phyloP scores from a whole-genome alignment of 2,113 vertebrate species.

The Laterallus jamaicensis region DNA sequence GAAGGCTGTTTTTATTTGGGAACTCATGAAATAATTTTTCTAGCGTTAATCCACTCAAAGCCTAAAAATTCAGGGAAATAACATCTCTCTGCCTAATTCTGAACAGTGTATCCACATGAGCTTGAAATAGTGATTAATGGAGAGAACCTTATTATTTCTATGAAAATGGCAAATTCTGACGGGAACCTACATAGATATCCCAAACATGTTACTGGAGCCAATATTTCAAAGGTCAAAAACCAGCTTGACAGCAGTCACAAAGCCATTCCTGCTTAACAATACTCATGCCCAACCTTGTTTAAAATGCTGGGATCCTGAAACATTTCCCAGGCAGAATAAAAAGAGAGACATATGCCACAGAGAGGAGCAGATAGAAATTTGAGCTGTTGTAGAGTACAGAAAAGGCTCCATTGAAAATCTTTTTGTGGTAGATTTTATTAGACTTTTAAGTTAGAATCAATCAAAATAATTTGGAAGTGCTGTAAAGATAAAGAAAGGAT shows the following conservation, averaged over 20 bases:
- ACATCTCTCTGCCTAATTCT: not conserved
- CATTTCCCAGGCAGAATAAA: not conserved
- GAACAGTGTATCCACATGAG: not conserved
- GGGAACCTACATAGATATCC: not conserved
- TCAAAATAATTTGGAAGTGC: not conserved
- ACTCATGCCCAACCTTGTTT: not conserved
- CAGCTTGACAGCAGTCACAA: not conserved
- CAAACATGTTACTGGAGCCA: not conserved
- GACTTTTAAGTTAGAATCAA: not conserved
- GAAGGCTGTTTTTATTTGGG: not conserved
- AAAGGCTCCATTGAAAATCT: not conserved
- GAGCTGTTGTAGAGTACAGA: not conserved
- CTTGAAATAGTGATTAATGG: not conserved
- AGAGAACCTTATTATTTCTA: not conserved
- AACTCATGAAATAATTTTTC: not conserved
- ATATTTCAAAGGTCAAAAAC: constrained; percentile 4
- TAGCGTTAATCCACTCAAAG: not conserved
- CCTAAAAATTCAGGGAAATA: not conserved
- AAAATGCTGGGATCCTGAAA: not conserved
- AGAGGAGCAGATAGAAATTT: not conserved
- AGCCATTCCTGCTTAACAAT: not conserved
- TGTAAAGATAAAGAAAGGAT: not conserved
- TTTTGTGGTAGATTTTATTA: not conserved
- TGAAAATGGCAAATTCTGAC: not conserved
- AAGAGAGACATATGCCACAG: not conserved